These are phyloP conservation scores for Potorous gilbertii DNA, from an alignment of 2,797 vertebrate genomes.

Conservation along the genomic window DNA sequence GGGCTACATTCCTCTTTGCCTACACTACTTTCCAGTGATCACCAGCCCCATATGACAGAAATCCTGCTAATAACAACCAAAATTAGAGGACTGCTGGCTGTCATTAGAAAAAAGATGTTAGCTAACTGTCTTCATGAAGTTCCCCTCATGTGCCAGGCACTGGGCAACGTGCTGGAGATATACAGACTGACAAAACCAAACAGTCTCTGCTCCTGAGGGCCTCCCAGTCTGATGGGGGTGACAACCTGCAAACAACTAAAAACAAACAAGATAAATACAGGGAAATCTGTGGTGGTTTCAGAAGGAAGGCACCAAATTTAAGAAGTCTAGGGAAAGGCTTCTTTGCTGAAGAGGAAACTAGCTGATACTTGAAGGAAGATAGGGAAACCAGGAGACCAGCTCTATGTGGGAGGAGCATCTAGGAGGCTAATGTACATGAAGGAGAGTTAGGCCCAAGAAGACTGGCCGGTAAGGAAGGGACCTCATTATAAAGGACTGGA, in stretches of 20 bases:
- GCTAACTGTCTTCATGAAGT: neutral
- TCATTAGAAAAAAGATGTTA: neutral
- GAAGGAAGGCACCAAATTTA: neutral
- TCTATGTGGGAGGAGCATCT: neutral
- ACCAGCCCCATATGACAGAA: neutral
- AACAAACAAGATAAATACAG: neutral
- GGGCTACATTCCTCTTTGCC: neutral
- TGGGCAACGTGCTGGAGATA: neutral
- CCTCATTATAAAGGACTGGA: neutral
- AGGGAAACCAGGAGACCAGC: neutral
- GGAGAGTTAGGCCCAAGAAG: neutral
- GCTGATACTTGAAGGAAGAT: neutral
- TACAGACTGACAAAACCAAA: neutral
- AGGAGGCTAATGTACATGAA: too few species aligned
- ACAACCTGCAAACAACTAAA: neutral
- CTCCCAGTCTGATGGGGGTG: neutral
- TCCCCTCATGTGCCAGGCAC: neutral
- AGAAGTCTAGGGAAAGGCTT: neutral
- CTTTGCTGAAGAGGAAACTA: neutral
- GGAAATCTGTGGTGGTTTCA: neutral
- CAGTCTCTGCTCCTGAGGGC: neutral
- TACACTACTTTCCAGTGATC: neutral
- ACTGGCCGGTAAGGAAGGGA: neutral
- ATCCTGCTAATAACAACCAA: neutral
- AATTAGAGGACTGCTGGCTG: neutral